Evolutionary conservation across 2,888 invertebrate species (phyloP), one percentile per base, ranked within the genome.

Genomic region (Chydorus sphaericus): DNA sequence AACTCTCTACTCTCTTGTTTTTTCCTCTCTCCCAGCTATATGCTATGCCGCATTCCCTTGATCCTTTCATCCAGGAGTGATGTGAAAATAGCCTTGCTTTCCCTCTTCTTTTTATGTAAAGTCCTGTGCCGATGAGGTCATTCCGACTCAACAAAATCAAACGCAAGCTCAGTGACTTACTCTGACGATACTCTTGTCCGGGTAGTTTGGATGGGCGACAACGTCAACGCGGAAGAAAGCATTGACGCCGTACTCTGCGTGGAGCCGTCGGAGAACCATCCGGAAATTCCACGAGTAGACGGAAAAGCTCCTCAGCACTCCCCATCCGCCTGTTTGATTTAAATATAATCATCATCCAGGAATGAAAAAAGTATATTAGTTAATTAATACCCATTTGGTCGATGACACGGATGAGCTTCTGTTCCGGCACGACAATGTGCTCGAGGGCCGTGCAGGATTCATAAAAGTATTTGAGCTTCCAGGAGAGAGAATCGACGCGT

Each of bases 381-480:
- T n/a, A n/a, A n/a, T n/a, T 23, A 11, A 28, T 66, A 73, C 77
- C 76, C 37, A 77, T 64, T 60, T 69, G 66, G 8, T 68, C 66
- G 60, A 77, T 75, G 58, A 73, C 68, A 58, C 66, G 69, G 30
- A 63, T 65, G 48, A 76, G 65, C 55, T 69, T 66, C 26, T 66
- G 69, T 20, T 67, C 66, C 52, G 75, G 75, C 23, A 68, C 65
- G 61, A 74, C 73, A 30, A 77, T 68, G 57, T 70, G 70, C 59
- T 75, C 74, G 33, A 74, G 65, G 10, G 72, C 70, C 63, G 65
- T 65, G 62, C 79, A 79, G 1, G 77, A 75, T 57, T 75, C 73
- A 65, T 78, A 79, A 61, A 79, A 74, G 60, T 73, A 69, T 62
- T 77, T 77, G 61, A 78, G 63, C 65, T 79, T 79, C 71, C 75